Conservation (phyloP, 2,797 vertebrate species). For the Pseudotriccus pelzelni region DNA sequence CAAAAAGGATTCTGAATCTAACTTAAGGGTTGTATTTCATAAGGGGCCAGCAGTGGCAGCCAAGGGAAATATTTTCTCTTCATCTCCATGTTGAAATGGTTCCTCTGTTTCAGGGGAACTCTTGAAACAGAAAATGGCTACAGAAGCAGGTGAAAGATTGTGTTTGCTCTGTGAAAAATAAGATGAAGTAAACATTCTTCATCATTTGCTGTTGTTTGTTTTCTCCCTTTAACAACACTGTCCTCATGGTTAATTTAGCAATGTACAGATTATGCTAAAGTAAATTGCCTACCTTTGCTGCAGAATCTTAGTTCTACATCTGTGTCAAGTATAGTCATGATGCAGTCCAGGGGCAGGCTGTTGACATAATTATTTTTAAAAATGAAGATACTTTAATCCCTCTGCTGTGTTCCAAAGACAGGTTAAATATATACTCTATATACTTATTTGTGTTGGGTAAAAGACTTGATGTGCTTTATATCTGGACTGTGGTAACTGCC, state of each 20-base stretch:
- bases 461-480: background rate
- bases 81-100: background rate
- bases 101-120: background rate
- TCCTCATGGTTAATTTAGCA: conserved; percentile 51
- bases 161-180: background rate
- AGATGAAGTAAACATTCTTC: conserved; percentile 17
- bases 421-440: background rate
- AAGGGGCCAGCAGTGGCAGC: conserved; percentile 48
- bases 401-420: conserved; percentile 4
- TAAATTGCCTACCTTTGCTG: conserved; percentile 9
- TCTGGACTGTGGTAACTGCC: background rate
- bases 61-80: conserved; percentile 77
- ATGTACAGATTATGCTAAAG: conserved; percentile 15
- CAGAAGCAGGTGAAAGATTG: background rate
- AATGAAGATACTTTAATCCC: background rate
- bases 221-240: background rate
- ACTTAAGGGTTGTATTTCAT: conserved; percentile 79
- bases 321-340: background rate
- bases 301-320: background rate
- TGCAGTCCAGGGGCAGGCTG: background rate
- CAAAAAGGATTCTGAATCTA: conserved; percentile 78
- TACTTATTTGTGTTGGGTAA: background rate
- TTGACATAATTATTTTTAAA: background rate
- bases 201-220: background rate
- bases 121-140: background rate